These are phyloP conservation scores for Hetaerina americana DNA, from an alignment of 1,140 invertebrate species.

Conservation along the genomic window DNA sequence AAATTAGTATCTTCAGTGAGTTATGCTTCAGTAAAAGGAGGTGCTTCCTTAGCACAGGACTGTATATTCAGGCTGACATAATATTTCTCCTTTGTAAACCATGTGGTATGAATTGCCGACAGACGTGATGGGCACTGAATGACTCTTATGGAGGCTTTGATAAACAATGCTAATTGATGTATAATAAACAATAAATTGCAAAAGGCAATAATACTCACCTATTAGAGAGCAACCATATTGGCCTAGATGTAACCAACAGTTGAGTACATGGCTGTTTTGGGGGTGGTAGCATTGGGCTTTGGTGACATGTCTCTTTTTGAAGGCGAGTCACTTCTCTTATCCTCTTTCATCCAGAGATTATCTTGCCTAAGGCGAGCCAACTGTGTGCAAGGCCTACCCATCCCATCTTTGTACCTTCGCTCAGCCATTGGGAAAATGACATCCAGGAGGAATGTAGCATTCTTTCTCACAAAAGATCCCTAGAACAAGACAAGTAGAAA, in stretches of 20 bases:
- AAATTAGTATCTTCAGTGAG: no score
- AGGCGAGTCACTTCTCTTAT: neutral
- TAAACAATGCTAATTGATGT: no score
- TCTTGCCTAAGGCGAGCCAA: slow-evolving; percentile 26
- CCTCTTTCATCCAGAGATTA: slow-evolving; percentile 12
- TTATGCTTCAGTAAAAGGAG: no score
- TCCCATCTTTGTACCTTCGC: slow-evolving; percentile 27
- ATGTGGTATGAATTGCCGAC: no score
- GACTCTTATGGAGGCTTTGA: no score
- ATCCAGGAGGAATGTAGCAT: slow-evolving; percentile 39
- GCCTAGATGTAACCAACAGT: neutral
- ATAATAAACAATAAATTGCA: no score
- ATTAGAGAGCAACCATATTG: neutral
- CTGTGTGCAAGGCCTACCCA: slow-evolving; percentile 25
- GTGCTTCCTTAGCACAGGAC: no score
- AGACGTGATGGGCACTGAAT: no score
- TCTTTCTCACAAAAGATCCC: slow-evolving; percentile 37
- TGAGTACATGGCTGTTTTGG: neutral
- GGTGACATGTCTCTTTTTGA: neutral
- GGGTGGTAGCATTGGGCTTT: neutral
- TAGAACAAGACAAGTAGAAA: no score
- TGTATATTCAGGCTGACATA: no score
- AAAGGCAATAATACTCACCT: neutral
- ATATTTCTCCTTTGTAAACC: no score
- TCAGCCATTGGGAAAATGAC: slow-evolving; percentile 35